Evolutionary conservation across 2,888 invertebrate genomes (phyloP).

Genomic region (Archips crataeganus): DNA sequence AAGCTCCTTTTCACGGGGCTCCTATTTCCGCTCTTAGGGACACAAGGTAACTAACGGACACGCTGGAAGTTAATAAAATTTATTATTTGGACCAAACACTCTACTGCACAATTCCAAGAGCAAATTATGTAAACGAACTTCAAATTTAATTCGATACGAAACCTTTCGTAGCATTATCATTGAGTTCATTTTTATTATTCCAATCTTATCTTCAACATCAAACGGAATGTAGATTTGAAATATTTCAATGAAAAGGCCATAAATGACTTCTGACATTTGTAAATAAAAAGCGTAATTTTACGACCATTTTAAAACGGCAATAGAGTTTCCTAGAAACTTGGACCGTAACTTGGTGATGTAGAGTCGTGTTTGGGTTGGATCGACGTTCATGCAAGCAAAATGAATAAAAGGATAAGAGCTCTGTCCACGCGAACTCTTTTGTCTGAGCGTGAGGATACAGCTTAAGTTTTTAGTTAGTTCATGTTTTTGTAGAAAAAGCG

Average conservation of each 20-base stretch:
- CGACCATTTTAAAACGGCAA: constrained; percentile 23
- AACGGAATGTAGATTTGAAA: constrained; percentile 31
- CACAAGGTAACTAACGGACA: too few relatives aligned
- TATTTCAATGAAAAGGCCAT: constrained; percentile 20
- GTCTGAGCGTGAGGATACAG: constrained; percentile 33
- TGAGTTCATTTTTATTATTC: not conserved
- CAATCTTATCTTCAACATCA: constrained; percentile 9
- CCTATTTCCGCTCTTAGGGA: too few relatives aligned
- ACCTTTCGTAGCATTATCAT: too few relatives aligned
- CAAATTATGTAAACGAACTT: not conserved
- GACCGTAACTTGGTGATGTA: constrained; percentile 2
- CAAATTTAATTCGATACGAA: not conserved
- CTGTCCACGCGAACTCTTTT: constrained; percentile 42
- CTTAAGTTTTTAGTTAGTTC: constrained; percentile 9
- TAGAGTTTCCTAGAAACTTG: not conserved
- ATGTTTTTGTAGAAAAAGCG: not conserved
- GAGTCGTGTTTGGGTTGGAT: constrained; percentile 4
- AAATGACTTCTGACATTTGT: constrained; percentile 37
- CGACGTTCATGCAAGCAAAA: constrained; percentile 28
- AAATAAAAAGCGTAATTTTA: constrained; percentile 38
- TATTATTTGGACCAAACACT: too few relatives aligned
- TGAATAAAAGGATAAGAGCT: constrained; percentile 39
- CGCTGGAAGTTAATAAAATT: too few relatives aligned
- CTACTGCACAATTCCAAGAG: too few relatives aligned
- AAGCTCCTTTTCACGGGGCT: too few relatives aligned